phyloP scores from a whole-genome alignment of 2,888 invertebrate species.

The Tridacna gigas region DNA sequence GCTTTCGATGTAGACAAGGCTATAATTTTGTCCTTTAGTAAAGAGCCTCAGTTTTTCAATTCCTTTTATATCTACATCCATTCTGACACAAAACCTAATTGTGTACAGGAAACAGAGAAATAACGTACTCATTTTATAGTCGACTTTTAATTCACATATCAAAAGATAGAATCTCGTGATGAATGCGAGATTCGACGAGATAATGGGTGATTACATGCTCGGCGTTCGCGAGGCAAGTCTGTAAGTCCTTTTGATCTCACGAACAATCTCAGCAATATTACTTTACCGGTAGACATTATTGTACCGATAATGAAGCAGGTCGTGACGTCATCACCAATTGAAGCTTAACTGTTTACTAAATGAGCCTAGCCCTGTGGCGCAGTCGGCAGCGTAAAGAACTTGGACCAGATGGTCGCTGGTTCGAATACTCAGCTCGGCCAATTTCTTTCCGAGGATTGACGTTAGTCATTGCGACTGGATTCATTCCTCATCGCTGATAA shows the following conservation, averaged over 20 bases:
- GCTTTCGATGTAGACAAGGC: not conserved
- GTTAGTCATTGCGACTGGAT: too few relatives aligned
- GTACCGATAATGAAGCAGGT: too few relatives aligned
- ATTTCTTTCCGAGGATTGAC: too few relatives aligned
- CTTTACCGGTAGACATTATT: too few relatives aligned
- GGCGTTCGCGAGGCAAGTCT: conserved; percentile 11
- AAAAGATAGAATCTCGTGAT: conserved; percentile 30
- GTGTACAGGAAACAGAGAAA: conserved; percentile 18
- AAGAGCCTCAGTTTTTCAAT: not conserved
- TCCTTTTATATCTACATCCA: not conserved
- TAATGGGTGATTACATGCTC: conserved; percentile 25
- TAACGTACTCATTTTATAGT: conserved; percentile 1
- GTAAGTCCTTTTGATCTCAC: conserved; percentile 13
- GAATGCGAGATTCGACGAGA: conserved; percentile 21
- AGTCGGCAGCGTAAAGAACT: too few relatives aligned
- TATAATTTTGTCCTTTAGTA: not conserved
- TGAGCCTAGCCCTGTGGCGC: too few relatives aligned
- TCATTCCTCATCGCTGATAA: too few relatives aligned
- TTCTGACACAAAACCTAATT: not conserved
- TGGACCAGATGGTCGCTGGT: too few relatives aligned
- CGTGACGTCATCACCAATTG: too few relatives aligned
- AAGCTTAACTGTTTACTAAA: too few relatives aligned
- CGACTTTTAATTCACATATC: conserved; percentile 26
- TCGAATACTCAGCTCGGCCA: too few relatives aligned
- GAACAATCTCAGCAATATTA: not conserved